Base-by-base conservation (phyloP, 2,888 invertebrate species). In the Drosophila merina region DNA sequence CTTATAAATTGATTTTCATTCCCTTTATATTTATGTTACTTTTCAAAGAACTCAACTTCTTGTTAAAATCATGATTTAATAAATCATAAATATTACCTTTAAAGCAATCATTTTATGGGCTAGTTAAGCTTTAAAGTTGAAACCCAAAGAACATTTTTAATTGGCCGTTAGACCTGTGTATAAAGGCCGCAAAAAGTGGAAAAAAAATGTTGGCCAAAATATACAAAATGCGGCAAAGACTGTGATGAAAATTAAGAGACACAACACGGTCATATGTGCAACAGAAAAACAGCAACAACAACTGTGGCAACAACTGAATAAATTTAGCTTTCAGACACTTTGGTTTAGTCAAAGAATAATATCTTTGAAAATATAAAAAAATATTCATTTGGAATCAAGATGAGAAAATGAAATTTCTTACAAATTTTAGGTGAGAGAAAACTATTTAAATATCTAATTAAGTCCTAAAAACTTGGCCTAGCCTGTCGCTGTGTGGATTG, bases 401-500 rank as follows among this genome's bases (percentile, higher is more conserved):
- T 20, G 20, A 20, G 20, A 20, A 12, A 2, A 4, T 12, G n/a
- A 10, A 33, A 10, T 33, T 4, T 1, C 10, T 4, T 3, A 9
- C 10, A 33, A 33, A 4, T 10, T 36, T n/a, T 4, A 5, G 6
- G 2, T 5, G 0, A 36, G 6, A 5, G 20, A 42, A 42, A 14
- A 20, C 12, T 14, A 14, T 20, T 20, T 7, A 20, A 42, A 42
- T 20, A 20, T 20, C 14, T 14, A 42, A 36, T 42, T 14, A 14
- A 31, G 33, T 7, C 25, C 58, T 57, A 57, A 31, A 47, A 48
- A 48, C 48, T 8, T 57, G 67, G 26, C 25, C 38, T 14, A 30
- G 69, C 20, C 33, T 68, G 64, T 42, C 30, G 4, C 28, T 28
- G 57, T 45, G 25, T 57, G 57, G 57, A 60, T 57, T 36, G 36